Percentiles rank a stretch among this genome's conserved stretches.
Evolutionary conservation across 1,140 invertebrate genomes (phyloP).

Genomic region (Plectrocnemia conspersa): DNA sequence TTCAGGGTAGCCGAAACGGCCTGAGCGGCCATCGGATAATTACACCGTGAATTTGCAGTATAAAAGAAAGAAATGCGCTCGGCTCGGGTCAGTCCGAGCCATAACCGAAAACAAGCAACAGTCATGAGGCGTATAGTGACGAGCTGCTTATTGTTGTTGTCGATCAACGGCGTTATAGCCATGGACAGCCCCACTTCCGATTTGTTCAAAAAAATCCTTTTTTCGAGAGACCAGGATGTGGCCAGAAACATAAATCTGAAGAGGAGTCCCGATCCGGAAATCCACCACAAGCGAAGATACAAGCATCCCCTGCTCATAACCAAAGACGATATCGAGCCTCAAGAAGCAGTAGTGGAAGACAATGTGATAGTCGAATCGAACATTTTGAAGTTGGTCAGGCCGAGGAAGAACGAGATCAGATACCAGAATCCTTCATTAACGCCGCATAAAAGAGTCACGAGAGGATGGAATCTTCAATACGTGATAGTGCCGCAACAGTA

Average conservation of each 20-base stretch:
- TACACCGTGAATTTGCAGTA: constrained; percentile 30
- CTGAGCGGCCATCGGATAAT: constrained; percentile 19
- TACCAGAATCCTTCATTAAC: constrained; percentile 22
- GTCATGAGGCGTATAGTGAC: constrained; percentile 14
- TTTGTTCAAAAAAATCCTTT: too few relatives aligned
- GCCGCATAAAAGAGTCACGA: constrained; percentile 42
- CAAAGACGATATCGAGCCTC: constrained; percentile 37
- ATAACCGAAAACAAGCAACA: constrained; percentile 23
- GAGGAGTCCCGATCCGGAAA: constrained; percentile 33
- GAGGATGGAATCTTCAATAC: constrained; percentile 51
- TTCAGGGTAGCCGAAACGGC: constrained; percentile 18
- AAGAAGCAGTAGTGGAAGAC: constrained; percentile 44
- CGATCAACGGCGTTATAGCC: constrained; percentile 7
- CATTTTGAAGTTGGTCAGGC: constrained; percentile 43
- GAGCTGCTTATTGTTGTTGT: constrained; percentile 4
- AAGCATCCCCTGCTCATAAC: constrained; percentile 33
- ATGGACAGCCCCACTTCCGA: neutral
- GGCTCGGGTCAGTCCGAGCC: constrained; percentile 27
- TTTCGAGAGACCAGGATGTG: constrained; percentile 1
- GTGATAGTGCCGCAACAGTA: constrained; percentile 46
- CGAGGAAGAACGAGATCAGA: constrained; percentile 32
- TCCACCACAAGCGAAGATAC: constrained; percentile 1
- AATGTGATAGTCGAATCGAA: constrained; percentile 49
- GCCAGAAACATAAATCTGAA: constrained; percentile 31
- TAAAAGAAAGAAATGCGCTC: constrained; percentile 31